Conservation (phyloP, 1,140 invertebrate species). For the Hycleus phaleratus region DNA sequence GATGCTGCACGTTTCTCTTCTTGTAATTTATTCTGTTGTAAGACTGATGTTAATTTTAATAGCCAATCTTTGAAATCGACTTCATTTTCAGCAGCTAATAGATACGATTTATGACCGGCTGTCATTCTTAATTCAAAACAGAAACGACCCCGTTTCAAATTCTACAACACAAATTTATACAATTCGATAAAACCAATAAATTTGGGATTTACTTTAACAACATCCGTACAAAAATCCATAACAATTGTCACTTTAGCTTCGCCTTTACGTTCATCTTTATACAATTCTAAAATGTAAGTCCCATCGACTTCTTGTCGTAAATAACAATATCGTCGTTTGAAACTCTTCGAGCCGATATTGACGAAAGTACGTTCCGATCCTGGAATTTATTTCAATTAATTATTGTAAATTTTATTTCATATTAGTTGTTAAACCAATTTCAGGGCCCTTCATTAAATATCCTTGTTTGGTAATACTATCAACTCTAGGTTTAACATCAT, state of each 20-base stretch:
- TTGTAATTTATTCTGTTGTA: conserved; percentile 66
- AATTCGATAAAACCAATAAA: neutral
- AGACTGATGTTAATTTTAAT: conserved; percentile 61
- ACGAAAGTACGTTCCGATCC: conserved; percentile 75
- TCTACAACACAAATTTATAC: conserved; percentile 48
- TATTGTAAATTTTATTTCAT: neutral
- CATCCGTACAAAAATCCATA: conserved; percentile 86
- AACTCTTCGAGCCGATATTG: conserved; percentile 80
- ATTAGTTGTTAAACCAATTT: conserved; percentile 47
- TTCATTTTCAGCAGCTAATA: conserved; percentile 81
- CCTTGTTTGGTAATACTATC: conserved; percentile 81
- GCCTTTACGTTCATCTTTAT: conserved; percentile 86
- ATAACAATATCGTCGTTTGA: conserved; percentile 84
- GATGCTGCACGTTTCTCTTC: conserved; percentile 60
- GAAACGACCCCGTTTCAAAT: conserved; percentile 73
- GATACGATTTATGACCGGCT: conserved; percentile 71
- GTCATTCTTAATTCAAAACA: conserved; percentile 85
- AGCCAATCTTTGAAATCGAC: conserved; percentile 80
- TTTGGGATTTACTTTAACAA: conserved; percentile 59
- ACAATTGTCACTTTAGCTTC: conserved; percentile 88
- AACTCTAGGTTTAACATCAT: conserved; percentile 57
- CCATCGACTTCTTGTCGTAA: conserved; percentile 83
- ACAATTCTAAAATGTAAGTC: conserved; percentile 82
- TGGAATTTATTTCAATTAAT: conserved; percentile 2
- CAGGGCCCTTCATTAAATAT: conserved; percentile 83